A percentile compares a stretch with the other conserved stretches of the same genome.
phyloP scores from a whole-genome alignment of 2,888 invertebrate genomes.

The Beris morrisii region DNA sequence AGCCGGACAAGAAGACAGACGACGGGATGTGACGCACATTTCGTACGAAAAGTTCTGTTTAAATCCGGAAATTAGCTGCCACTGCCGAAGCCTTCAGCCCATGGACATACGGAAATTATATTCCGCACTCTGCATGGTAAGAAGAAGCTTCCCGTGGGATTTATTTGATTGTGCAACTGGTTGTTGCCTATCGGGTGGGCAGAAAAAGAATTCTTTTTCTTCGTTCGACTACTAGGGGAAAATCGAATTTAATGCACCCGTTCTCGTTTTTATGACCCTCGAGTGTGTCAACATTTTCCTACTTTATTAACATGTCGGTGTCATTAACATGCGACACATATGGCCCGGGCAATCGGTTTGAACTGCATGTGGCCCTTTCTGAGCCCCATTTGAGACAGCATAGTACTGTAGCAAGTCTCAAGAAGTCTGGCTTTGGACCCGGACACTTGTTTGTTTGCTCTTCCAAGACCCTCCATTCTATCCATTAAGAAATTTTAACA shows the following conservation, averaged over 20 bases:
- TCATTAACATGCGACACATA: slow-evolving; percentile 34
- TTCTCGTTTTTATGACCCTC: slow-evolving; percentile 21
- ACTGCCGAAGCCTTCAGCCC: slow-evolving; percentile 11
- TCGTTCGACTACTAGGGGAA: neutral
- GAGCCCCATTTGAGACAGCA: slow-evolving; percentile 15
- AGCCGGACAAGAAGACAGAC: neutral
- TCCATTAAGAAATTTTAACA: slow-evolving; percentile 30
- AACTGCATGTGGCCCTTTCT: slow-evolving; percentile 28
- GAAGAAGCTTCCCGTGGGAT: slow-evolving; percentile 21
- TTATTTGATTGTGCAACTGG: too few relatives aligned
- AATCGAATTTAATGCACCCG: slow-evolving; percentile 13
- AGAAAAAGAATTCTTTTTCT: too few relatives aligned
- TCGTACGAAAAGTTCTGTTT: neutral
- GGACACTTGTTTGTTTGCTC: slow-evolving; percentile 21
- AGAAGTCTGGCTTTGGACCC: slow-evolving; percentile 8
- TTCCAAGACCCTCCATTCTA: slow-evolving; percentile 18
- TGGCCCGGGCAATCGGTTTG: slow-evolving; percentile 31
- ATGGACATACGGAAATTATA: slow-evolving; percentile 26
- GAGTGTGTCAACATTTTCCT: slow-evolving; percentile 21
- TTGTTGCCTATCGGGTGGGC: too few relatives aligned
- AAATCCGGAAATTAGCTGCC: slow-evolving; percentile 31
- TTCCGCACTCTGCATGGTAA: slow-evolving; percentile 13
- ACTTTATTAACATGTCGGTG: slow-evolving; percentile 38
- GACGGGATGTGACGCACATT: neutral
- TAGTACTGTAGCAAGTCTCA: slow-evolving; percentile 15